Conservation (phyloP, 1,140 invertebrate species). For the Tetranychus urticae region DNA sequence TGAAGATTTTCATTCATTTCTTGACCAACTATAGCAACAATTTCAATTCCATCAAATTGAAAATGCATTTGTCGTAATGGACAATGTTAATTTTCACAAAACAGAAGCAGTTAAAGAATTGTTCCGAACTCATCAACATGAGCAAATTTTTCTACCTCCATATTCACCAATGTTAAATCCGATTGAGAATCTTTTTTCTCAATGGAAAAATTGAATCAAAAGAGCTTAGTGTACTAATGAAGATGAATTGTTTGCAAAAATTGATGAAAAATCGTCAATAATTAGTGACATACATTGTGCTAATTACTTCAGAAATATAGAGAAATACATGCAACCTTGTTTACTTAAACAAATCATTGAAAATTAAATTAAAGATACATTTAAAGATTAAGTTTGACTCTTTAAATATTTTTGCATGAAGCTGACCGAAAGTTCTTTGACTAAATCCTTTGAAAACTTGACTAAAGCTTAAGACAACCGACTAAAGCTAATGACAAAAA, state of each 20-base stretch:
- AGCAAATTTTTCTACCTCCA: neutral
- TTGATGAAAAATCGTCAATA: neutral
- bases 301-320: neutral
- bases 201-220: neutral
- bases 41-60: neutral
- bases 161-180: constrained; percentile 1
- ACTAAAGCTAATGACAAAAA: too few relatives aligned
- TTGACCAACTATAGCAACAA: neutral
- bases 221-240: neutral
- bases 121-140: neutral
- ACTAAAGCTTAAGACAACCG: too few relatives aligned
- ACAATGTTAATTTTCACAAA: neutral
- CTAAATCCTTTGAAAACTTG: too few relatives aligned
- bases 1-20: neutral
- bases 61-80: neutral
- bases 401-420: neutral
- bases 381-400: neutral
- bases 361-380: neutral
- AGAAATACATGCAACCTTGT: neutral
- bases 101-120: neutral
- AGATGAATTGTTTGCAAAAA: neutral
- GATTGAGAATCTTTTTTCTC: neutral
- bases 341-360: neutral
- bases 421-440: too few relatives aligned
- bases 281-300: neutral